Evolutionary conservation across 2,113 vertebrate genomes (phyloP).

Genomic region (Cinclus cinclus): DNA sequence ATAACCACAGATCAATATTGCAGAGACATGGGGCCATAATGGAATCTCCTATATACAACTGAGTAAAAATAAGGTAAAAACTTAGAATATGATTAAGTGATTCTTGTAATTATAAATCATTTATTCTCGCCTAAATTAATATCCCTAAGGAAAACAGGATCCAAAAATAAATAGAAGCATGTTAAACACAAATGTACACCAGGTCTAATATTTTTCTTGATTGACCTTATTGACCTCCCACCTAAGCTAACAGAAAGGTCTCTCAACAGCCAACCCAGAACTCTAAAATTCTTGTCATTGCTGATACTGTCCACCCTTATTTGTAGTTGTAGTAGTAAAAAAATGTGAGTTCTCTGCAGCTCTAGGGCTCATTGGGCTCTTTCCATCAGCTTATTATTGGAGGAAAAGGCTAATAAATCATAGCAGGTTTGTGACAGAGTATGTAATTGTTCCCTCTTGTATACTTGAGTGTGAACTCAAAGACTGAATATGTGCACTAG

Average conservation of each 20-base stretch:
- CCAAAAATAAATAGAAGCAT: neutral
- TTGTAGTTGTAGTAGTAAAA: neutral
- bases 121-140: neutral
- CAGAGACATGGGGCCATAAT: neutral
- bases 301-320: neutral
- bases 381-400: neutral
- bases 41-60: neutral
- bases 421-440: neutral
- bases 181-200: neutral
- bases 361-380: neutral
- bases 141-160: neutral
- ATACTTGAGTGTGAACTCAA: neutral
- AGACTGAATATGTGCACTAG: neutral
- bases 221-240: neutral
- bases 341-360: neutral
- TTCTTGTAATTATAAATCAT: neutral
- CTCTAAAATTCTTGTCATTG: neutral
- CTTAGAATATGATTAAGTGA: neutral
- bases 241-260: neutral
- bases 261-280: neutral
- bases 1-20: neutral
- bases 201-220: neutral
- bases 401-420: neutral
- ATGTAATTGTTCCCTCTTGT: neutral
- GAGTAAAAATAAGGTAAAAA: neutral